These are phyloP conservation scores for Calliopum simillimum DNA, from an alignment of 2,888 invertebrate species.

Conservation along the genomic window DNA sequence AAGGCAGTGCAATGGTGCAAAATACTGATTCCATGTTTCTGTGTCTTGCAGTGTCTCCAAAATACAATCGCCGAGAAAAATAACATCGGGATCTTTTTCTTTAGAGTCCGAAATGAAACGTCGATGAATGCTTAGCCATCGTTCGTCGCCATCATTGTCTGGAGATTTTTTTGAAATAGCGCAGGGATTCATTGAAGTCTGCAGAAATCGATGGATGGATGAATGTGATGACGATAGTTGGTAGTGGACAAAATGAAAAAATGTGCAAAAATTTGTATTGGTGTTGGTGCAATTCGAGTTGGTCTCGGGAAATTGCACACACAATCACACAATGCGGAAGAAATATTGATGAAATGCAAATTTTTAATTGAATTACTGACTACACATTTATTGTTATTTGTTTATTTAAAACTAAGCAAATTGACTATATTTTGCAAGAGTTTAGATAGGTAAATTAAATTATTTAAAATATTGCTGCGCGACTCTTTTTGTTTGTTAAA, in stretches of 20 bases:
- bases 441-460: background rate
- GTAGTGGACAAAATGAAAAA: background rate
- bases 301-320: too few species aligned
- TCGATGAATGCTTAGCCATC: slow-evolving; percentile 83
- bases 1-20: slow-evolving; percentile 90
- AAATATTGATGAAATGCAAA: background rate
- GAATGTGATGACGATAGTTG: background rate
- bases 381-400: background rate
- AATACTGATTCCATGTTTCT: slow-evolving; percentile 89
- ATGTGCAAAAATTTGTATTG: background rate
- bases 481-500: slow-evolving; percentile 18
- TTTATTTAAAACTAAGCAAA: background rate
- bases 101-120: slow-evolving; percentile 86
- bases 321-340: slow-evolving; percentile 17
- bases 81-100: slow-evolving; percentile 92
- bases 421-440: background rate
- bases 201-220: background rate
- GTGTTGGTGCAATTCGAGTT: slow-evolving; percentile 7
- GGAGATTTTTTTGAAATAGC: slow-evolving; percentile 77
- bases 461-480: slow-evolving; percentile 11
- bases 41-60: slow-evolving; percentile 85
- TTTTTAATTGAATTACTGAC: background rate
- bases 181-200: slow-evolving; percentile 76
- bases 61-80: slow-evolving; percentile 91
- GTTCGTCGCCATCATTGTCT: slow-evolving; percentile 85